Evolutionary conservation across 2,797 vertebrate genomes (phyloP).

Genomic region (Anguilla marmorata): DNA sequence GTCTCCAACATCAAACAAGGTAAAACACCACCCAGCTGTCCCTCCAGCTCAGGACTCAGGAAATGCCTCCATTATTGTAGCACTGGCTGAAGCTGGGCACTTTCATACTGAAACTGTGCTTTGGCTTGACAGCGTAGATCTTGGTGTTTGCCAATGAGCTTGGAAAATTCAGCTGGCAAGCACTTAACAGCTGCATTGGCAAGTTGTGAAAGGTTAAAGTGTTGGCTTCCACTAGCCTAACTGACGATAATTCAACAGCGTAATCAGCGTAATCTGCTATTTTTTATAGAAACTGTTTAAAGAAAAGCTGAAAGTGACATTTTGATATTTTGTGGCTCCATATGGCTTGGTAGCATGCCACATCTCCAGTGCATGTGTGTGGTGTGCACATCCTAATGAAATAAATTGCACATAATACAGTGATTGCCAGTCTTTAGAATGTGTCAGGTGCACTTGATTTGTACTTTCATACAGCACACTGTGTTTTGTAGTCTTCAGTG

Average conservation of each 20-base stretch:
- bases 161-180: not conserved
- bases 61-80: not conserved
- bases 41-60: not conserved
- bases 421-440: not conserved
- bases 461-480: not conserved
- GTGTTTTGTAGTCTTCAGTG: not conserved
- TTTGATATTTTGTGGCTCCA: not conserved
- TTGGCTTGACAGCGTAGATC: not conserved
- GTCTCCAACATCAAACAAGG: conserved; percentile 90
- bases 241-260: not conserved
- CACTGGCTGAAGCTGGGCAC: not conserved
- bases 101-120: not conserved
- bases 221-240: not conserved
- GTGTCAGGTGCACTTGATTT: not conserved
- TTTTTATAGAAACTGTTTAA: not conserved
- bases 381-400: not conserved
- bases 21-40: conserved; percentile 47
- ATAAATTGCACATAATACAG: not conserved
- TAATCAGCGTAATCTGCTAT: not conserved
- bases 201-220: not conserved
- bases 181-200: not conserved
- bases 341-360: not conserved
- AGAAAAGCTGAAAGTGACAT: not conserved
- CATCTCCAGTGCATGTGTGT: not conserved
- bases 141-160: not conserved